Evolutionary conservation across 1,140 invertebrate species (phyloP).

Genomic region (Bombus balteatus): DNA sequence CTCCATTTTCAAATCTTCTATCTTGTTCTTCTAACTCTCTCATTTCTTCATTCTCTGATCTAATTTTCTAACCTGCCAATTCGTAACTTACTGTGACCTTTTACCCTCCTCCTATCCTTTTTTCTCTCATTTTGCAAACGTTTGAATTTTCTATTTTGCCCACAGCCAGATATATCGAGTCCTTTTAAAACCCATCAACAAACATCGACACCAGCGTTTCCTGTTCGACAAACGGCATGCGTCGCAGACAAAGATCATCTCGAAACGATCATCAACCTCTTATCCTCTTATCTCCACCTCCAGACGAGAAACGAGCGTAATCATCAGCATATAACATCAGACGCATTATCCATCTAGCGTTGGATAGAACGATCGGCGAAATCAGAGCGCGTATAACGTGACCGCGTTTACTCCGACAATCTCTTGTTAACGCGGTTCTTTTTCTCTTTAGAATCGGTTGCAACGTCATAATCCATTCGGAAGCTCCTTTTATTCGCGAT

Average conservation of each 20-base stretch:
- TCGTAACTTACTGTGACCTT: no score
- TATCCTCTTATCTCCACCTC: background rate
- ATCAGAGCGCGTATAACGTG: constrained; percentile 18
- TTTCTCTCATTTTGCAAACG: background rate
- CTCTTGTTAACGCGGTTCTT: background rate
- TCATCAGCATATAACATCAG: background rate
- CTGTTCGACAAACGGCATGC: background rate
- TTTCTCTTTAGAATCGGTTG: background rate
- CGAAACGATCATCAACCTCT: background rate
- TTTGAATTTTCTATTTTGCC: background rate
- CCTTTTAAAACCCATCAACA: background rate
- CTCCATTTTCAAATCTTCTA: no score
- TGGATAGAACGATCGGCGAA: background rate
- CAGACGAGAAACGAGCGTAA: background rate
- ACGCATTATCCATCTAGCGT: background rate
- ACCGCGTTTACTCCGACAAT: background rate
- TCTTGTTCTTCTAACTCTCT: background rate
- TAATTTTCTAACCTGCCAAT: background rate
- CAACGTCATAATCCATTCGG: background rate
- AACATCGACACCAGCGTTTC: background rate
- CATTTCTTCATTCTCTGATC: background rate
- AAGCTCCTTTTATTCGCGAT: background rate
- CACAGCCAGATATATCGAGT: background rate
- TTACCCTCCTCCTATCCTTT: no score
- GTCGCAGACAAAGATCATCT: constrained; percentile 5